phyloP scores from a whole-genome alignment of 2,797 vertebrate species.

The Microcaecilia unicolor region DNA sequence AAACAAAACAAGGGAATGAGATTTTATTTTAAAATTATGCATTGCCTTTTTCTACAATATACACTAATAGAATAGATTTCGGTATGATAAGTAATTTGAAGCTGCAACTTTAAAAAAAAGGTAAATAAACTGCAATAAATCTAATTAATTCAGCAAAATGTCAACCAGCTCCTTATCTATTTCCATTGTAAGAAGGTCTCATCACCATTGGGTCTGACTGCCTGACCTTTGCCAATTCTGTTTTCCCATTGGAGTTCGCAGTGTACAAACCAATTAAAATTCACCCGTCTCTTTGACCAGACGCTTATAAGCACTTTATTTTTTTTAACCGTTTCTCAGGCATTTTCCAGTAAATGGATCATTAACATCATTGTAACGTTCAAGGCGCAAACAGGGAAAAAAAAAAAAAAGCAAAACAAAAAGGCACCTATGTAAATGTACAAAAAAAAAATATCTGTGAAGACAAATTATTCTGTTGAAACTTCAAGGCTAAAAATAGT shows the following conservation, averaged over 20 bases:
- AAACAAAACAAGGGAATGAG: too few species aligned
- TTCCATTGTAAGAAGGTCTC: neutral
- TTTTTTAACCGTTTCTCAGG: too few species aligned
- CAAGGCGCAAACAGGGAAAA: neutral
- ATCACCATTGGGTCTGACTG: neutral
- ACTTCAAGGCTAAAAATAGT: conserved; percentile 5
- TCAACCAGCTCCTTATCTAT: neutral
- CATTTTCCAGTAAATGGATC: neutral
- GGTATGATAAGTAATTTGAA: neutral
- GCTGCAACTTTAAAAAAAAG: too few species aligned
- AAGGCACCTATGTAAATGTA: neutral
- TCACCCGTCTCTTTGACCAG: too few species aligned
- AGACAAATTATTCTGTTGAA: neutral
- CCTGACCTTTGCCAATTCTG: neutral
- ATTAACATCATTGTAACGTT: neutral
- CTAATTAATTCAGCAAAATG: neutral
- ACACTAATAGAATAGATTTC: too few species aligned
- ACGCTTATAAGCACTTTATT: neutral
- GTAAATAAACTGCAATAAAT: too few species aligned
- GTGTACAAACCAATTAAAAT: neutral
- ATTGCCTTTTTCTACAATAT: too few species aligned
- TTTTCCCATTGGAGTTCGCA: neutral
- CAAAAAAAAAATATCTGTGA: neutral
- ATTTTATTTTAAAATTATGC: too few species aligned
- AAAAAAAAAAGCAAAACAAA: neutral